Evolutionary conservation across 2,113 vertebrate genomes (phyloP).

Genomic region (Collichthys lucidus): DNA sequence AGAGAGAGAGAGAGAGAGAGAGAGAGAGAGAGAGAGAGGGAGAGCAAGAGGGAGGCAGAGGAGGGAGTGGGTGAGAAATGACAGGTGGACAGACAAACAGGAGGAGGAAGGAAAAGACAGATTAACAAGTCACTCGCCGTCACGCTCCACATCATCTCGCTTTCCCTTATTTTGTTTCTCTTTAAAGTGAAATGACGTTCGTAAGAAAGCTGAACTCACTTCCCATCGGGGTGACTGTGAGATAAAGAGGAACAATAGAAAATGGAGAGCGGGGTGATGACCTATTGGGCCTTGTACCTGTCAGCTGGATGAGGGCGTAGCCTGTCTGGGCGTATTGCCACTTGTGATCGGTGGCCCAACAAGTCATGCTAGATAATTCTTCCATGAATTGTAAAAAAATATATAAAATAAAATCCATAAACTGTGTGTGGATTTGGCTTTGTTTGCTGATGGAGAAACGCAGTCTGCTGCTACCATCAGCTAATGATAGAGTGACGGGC

Average conservation of each 20-base stretch:
- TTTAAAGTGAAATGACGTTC: neutral
- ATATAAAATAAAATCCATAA: constrained; percentile 35
- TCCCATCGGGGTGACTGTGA: neutral
- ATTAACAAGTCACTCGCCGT: neutral
- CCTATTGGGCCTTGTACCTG: constrained; percentile 67
- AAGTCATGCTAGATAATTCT: constrained; percentile 66
- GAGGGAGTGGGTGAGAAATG: neutral
- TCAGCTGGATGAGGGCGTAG: constrained; percentile 70
- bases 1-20: neutral
- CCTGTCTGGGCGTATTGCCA: constrained; percentile 70
- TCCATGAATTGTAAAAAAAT: constrained; percentile 31
- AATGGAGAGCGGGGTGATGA: neutral
- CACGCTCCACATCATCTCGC: neutral
- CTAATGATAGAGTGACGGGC: constrained; percentile 60
- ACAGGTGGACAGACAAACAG: constrained; percentile 10
- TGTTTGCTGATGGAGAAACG: constrained; percentile 25
- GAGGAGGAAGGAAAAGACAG: neutral
- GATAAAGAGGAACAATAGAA: neutral
- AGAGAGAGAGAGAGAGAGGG: too few species aligned
- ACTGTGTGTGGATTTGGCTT: constrained; percentile 40
- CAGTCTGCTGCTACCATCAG: constrained; percentile 34
- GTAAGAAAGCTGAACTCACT: neutral
- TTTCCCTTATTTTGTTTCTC: neutral
- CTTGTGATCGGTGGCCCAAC: constrained; percentile 69
- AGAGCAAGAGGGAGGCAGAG: neutral